Evolutionary conservation across 2,113 vertebrate species (phyloP).

Genomic region (Psilopogon haemacephalus): DNA sequence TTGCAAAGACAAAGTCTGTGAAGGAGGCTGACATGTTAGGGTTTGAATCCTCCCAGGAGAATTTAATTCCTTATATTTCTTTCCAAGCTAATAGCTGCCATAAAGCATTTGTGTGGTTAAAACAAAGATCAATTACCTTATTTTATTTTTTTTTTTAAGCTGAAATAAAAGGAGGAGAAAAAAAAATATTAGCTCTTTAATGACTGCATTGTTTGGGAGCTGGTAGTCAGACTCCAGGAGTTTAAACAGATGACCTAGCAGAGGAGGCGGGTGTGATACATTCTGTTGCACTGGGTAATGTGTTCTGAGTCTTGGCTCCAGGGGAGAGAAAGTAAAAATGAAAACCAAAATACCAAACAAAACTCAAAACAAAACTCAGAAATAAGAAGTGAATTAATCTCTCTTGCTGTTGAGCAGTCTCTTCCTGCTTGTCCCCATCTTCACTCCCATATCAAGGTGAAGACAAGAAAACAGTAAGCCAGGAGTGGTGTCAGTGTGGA

Average conservation of each 20-base stretch:
- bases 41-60: background rate
- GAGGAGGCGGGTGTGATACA: background rate
- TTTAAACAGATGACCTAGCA: background rate
- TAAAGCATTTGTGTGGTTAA: background rate
- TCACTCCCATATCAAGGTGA: slow-evolving; percentile 53
- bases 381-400: background rate
- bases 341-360: background rate
- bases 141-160: background rate
- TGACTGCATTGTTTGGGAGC: background rate
- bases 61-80: background rate
- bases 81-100: background rate
- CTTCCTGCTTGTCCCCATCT: slow-evolving; percentile 16
- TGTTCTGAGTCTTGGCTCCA: background rate
- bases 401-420: background rate
- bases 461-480: slow-evolving; percentile 54
- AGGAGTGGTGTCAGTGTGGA: slow-evolving; percentile 23
- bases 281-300: background rate
- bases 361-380: background rate
- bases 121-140: background rate
- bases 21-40: background rate
- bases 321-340: background rate
- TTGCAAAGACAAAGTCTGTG: background rate
- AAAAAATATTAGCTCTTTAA: background rate
- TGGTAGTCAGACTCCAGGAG: background rate
- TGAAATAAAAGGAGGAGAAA: background rate